phyloP scores from a whole-genome alignment of 2,113 vertebrate species.

The Cyprinodon variegatus region DNA sequence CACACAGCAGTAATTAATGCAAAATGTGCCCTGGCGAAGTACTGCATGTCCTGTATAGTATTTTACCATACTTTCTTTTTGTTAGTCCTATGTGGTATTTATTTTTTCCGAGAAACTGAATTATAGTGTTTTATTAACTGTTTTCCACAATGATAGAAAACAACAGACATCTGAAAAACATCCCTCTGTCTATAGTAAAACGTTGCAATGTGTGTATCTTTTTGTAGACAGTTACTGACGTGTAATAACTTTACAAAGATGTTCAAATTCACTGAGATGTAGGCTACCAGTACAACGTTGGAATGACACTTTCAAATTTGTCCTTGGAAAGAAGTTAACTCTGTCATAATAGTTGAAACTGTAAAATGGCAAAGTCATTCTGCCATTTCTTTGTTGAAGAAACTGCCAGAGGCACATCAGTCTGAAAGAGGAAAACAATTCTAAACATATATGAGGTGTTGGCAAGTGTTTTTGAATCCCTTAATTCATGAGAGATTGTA shows the following conservation, averaged over 20 bases:
- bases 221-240: background rate
- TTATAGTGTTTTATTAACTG: background rate
- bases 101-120: background rate
- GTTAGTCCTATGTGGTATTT: background rate
- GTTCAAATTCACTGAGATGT: background rate
- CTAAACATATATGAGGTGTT: slow-evolving; percentile 8
- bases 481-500: slow-evolving; percentile 35
- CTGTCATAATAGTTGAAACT: slow-evolving; percentile 8
- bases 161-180: background rate
- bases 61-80: background rate
- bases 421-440: slow-evolving; percentile 17
- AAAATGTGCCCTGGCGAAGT: background rate
- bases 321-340: slow-evolving; percentile 29
- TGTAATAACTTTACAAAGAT: background rate
- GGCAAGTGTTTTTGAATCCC: slow-evolving; percentile 24
- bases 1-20: background rate
- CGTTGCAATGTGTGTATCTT: background rate
- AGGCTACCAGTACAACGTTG: background rate
- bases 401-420: slow-evolving; percentile 1
- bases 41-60: background rate
- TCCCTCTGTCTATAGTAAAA: background rate
- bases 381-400: slow-evolving; percentile 19
- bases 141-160: background rate
- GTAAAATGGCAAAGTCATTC: background rate
- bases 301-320: slow-evolving; percentile 26